phyloP scores from a whole-genome alignment of 2,888 invertebrate genomes.

The Melinaea marsaeus region DNA sequence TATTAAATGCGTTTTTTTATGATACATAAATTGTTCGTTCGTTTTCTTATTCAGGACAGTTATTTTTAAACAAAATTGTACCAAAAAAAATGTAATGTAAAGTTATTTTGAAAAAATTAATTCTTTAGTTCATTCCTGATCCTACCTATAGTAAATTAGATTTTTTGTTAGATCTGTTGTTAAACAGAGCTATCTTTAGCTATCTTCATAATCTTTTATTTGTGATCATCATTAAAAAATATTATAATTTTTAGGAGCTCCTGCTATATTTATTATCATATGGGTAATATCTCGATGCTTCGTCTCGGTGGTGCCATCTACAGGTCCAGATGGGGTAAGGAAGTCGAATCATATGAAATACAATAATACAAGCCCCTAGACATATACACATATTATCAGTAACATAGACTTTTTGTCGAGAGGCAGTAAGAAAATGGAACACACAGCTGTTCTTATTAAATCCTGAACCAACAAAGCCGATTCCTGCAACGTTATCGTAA shows the following conservation, averaged over 20 bases:
- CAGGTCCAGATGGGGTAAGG: conserved; percentile 61
- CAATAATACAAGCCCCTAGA: no score
- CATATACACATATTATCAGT: no score
- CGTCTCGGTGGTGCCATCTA: conserved; percentile 57
- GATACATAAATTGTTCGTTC: background rate
- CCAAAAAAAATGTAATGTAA: no score
- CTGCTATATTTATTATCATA: conserved; percentile 65
- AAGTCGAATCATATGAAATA: no score
- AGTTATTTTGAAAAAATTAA: background rate
- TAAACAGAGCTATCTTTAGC: background rate
- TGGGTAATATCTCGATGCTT: conserved; percentile 70
- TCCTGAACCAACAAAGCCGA: no score
- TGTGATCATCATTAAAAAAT: conserved; percentile 11
- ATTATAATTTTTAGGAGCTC: conserved; percentile 53
- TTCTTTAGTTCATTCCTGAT: background rate
- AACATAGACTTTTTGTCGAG: no score
- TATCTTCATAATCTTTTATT: background rate
- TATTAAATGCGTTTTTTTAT: background rate
- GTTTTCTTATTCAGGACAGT: background rate
- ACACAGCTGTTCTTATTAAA: no score
- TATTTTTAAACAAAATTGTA: no score
- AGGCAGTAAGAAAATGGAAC: no score
- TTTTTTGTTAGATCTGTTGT: no score
- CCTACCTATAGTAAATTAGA: no score
- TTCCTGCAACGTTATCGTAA: no score